These are phyloP conservation scores for Elysia chlorotica DNA, from an alignment of 1,140 invertebrate species.

Conservation along the genomic window DNA sequence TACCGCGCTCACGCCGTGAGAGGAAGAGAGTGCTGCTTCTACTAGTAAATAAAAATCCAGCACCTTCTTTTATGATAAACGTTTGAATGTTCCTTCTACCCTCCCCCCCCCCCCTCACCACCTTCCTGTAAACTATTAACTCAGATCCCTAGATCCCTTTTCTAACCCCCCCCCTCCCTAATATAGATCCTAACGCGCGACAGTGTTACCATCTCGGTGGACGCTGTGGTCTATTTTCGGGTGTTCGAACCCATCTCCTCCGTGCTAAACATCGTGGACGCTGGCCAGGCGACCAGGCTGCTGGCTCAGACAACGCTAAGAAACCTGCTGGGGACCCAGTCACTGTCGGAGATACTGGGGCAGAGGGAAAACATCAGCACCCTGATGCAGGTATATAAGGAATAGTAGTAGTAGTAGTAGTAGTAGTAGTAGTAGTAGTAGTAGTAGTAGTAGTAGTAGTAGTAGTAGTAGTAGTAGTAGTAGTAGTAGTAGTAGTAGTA, in stretches of 20 bases:
- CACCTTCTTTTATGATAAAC: background rate
- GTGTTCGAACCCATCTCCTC: conserved; percentile 94
- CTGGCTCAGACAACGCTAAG: conserved; percentile 68
- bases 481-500: too few relatives aligned
- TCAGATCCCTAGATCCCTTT: conserved; percentile 47
- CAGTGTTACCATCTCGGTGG: conserved; percentile 89
- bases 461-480: background rate
- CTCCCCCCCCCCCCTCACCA: background rate
- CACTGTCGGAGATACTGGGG: conserved; percentile 86
- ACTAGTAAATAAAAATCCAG: too few relatives aligned
- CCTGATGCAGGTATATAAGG: conserved; percentile 84
- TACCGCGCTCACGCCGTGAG: too few relatives aligned
- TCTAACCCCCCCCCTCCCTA: background rate
- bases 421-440: background rate
- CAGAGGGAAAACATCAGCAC: conserved; percentile 90
- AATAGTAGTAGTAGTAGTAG: conserved; percentile 64
- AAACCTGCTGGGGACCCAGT: conserved; percentile 92
- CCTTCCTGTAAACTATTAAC: conserved; percentile 73
- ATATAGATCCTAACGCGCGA: conserved; percentile 80
- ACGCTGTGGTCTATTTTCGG: conserved; percentile 88
- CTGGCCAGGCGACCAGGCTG: conserved; percentile 70
- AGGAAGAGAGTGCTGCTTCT: too few relatives aligned
- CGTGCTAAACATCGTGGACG: conserved; percentile 95
- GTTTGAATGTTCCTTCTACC: background rate
- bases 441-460: background rate